Percentiles rank a stretch among this genome's conserved stretches.
phyloP scores from a whole-genome alignment of 2,113 vertebrate species.

The Fukomys damarensis region DNA sequence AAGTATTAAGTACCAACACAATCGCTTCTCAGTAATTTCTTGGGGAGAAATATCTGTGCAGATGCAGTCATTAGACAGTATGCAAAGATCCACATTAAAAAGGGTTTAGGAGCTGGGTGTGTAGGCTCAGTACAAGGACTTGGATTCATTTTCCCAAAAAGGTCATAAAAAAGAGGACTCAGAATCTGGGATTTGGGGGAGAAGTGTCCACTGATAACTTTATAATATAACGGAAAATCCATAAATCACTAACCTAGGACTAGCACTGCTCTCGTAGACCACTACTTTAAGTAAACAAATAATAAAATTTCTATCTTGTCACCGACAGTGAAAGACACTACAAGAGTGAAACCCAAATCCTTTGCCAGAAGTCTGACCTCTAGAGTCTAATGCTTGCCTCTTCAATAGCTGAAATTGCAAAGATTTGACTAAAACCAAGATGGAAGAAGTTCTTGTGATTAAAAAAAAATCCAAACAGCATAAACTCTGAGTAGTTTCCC shows the following conservation, averaged over 20 bases:
- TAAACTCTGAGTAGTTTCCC: neutral
- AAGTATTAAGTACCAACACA: neutral
- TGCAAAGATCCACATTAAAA: neutral
- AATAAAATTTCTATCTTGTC: conserved; percentile 24
- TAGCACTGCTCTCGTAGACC: neutral
- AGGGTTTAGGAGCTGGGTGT: neutral
- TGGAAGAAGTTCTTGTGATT: neutral
- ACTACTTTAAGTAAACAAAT: conserved; percentile 13
- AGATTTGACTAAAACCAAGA: conserved; percentile 29
- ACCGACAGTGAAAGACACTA: neutral
- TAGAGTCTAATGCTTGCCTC: neutral
- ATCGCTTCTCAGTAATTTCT: neutral
- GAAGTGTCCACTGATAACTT: neutral
- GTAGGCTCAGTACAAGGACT: neutral
- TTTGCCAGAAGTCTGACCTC: neutral
- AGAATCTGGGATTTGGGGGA: neutral
- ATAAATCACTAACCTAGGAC: neutral
- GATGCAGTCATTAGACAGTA: neutral
- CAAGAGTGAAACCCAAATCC: conserved; percentile 18
- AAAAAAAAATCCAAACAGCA: neutral
- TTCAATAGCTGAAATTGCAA: conserved; percentile 39
- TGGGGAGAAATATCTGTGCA: neutral
- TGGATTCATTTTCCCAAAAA: neutral
- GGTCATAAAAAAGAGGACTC: neutral
- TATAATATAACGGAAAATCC: conserved; percentile 18